phyloP scores from a whole-genome alignment of 2,888 invertebrate species.

The Polydrusus pterygomalis region DNA sequence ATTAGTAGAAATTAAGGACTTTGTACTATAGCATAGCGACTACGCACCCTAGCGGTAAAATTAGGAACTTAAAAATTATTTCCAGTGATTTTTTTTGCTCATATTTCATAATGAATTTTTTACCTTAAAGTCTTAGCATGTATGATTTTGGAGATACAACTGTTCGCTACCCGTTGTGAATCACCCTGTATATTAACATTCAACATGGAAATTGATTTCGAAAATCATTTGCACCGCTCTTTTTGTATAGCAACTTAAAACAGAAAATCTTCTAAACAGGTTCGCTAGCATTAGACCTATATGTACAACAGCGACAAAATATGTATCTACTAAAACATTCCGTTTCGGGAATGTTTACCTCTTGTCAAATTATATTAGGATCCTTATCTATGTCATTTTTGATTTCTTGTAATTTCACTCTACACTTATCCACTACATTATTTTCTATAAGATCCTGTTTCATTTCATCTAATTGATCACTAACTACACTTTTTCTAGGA shows the following conservation, averaged over 20 bases:
- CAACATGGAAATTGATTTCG: too few species aligned
- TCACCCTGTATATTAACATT: too few species aligned
- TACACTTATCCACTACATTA: conserved; percentile 59
- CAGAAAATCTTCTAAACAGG: conserved; percentile 67
- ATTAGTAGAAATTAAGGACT: too few species aligned
- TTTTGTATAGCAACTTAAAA: conserved; percentile 28
- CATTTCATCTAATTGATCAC: conserved; percentile 36
- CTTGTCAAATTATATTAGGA: conserved; percentile 69
- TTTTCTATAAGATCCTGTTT: conserved; percentile 54
- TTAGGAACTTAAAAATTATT: too few species aligned
- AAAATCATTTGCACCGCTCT: too few species aligned
- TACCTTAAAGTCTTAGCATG: too few species aligned
- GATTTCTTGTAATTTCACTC: conserved; percentile 62
- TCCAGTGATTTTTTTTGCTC: too few species aligned
- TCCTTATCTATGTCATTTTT: conserved; percentile 64
- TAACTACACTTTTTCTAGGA: conserved; percentile 52
- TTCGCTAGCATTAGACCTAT: conserved; percentile 68
- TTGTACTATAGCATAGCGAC: too few species aligned
- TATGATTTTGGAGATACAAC: too few species aligned
- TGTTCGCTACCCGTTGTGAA: too few species aligned
- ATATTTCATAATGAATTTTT: too few species aligned
- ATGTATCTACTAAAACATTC: conserved; percentile 70
- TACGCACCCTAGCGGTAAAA: too few species aligned
- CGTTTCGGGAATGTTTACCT: conserved; percentile 67
- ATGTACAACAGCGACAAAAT: conserved; percentile 72